phyloP scores from a whole-genome alignment of 2,888 invertebrate species.

The Hypomecis punctinalis region DNA sequence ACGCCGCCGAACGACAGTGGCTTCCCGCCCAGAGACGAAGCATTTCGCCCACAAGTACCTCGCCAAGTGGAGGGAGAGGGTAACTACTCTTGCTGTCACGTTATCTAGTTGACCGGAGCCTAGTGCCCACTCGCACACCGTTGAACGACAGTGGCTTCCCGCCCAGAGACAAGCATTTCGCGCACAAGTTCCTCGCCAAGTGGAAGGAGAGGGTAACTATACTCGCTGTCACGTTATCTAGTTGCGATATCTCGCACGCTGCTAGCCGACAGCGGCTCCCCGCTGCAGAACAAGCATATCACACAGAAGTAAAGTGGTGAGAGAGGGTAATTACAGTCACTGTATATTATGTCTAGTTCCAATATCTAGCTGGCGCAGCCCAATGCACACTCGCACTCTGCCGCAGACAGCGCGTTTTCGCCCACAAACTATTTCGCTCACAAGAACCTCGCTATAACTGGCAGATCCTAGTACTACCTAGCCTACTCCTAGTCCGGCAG shows the following conservation, averaged over 20 bases:
- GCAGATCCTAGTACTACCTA: no score
- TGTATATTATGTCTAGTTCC: no score
- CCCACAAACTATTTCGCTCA: no score
- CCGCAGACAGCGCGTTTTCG: no score
- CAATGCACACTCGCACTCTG: no score
- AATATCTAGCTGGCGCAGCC: no score
- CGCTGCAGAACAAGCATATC: slow-evolving; percentile 63
- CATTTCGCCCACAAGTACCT: slow-evolving; percentile 76
- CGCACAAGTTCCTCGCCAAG: slow-evolving; percentile 72
- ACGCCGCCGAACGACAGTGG: slow-evolving; percentile 41
- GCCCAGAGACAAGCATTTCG: slow-evolving; percentile 67
- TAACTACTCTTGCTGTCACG: slow-evolving; percentile 34
- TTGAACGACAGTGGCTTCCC: slow-evolving; percentile 43
- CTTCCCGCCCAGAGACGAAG: slow-evolving; percentile 57
- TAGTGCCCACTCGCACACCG: slow-evolving; percentile 48
- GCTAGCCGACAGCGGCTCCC: slow-evolving; percentile 41
- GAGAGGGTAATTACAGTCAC: slow-evolving; percentile 67
- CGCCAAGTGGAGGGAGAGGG: slow-evolving; percentile 74
- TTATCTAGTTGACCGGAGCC: slow-evolving; percentile 40
- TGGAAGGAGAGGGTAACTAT: slow-evolving; percentile 71
- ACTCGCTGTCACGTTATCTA: no score
- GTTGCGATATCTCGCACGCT: slow-evolving; percentile 28
- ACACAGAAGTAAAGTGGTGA: slow-evolving; percentile 78
- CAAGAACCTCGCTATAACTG: no score
- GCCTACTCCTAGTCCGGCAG: no score